Evolutionary conservation across 2,888 invertebrate species (phyloP).

Genomic region (Agonum fuliginosum): DNA sequence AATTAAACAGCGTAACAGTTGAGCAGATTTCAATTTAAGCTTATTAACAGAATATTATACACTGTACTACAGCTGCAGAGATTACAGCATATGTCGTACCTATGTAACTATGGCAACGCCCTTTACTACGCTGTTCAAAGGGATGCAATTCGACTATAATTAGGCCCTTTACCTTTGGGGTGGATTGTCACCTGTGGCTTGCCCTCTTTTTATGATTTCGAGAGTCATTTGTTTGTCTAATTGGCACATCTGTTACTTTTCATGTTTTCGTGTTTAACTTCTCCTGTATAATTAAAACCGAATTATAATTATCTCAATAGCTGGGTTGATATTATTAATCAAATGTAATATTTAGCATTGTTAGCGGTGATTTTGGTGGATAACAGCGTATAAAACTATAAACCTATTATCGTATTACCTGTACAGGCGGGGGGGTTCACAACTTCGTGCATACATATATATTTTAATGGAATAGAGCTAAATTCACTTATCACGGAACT

Average conservation of each 20-base stretch:
- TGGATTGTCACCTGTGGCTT: slow-evolving; percentile 26
- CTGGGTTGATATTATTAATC: background rate
- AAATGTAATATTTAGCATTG: no score
- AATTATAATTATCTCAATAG: background rate
- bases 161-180: slow-evolving; percentile 3
- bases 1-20: slow-evolving; percentile 40
- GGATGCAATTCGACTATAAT: slow-evolving; percentile 23
- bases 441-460: no score
- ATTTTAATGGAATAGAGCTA: no score
- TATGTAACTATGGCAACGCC: slow-evolving; percentile 25
- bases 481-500: no score
- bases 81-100: slow-evolving; percentile 37
- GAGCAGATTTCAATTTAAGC: slow-evolving; percentile 29
- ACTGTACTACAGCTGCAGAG: slow-evolving; percentile 30
- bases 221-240: background rate
- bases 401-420: no score
- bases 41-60: slow-evolving; percentile 41
- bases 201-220: slow-evolving; percentile 6
- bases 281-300: background rate
- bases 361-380: background rate
- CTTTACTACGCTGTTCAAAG: background rate
- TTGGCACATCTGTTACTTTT: background rate
- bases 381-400: background rate
- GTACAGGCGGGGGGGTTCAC: no score
- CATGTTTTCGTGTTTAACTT: background rate